Evolutionary conservation across 2,888 invertebrate genomes (phyloP).

Genomic region (Ptilodon capucinus): DNA sequence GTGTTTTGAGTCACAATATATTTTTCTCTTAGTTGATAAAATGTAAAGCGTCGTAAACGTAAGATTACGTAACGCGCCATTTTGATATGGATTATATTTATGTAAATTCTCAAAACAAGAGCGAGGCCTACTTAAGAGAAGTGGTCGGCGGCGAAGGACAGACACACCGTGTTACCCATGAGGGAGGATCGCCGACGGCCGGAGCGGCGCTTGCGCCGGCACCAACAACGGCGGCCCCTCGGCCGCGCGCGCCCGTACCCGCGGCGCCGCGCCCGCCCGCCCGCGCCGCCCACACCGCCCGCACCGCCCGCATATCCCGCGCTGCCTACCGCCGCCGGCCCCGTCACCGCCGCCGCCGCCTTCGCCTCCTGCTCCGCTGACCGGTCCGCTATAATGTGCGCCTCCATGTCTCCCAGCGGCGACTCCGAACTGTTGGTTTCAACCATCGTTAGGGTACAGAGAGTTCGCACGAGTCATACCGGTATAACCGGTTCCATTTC

Average conservation of each 20-base stretch:
- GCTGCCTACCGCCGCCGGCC: conserved; percentile 37
- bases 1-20: too few species aligned
- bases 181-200: conserved; percentile 70
- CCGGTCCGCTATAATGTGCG: conserved; percentile 73
- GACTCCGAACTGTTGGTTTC: conserved; percentile 57
- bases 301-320: conserved; percentile 36
- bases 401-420: conserved; percentile 63
- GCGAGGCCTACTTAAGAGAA: conserved; percentile 43
- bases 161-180: conserved; percentile 82
- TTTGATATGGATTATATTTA: too few species aligned
- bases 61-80: too few species aligned
- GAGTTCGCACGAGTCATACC: too few species aligned
- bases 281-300: too few species aligned
- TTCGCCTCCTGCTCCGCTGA: conserved; percentile 56
- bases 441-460: not conserved
- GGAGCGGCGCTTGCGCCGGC: conserved; percentile 72
- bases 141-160: conserved; percentile 59
- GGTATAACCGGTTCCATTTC: too few species aligned
- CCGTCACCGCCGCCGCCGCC: conserved; percentile 24
- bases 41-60: too few species aligned
- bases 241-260: conserved; percentile 67
- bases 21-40: too few species aligned
- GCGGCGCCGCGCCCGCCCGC: conserved; percentile 55
- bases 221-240: conserved; percentile 67
- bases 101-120: not conserved